phyloP scores from a whole-genome alignment of 2,888 invertebrate genomes.

The Merodon equestris region DNA sequence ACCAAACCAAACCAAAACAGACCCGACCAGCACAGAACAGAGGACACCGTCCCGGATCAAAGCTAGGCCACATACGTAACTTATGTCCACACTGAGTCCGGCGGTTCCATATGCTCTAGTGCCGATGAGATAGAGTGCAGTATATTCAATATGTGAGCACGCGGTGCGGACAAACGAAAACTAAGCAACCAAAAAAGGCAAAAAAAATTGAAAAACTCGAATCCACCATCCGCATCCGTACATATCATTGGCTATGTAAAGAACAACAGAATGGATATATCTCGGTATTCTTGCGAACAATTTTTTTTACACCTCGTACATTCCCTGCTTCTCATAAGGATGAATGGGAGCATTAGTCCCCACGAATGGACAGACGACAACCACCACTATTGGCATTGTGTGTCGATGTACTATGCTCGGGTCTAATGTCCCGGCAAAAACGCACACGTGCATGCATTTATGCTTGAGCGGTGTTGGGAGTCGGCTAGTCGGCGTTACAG shows the following conservation, averaged over 20 bases:
- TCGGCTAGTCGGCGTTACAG: slow-evolving; percentile 5
- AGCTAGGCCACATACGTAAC: slow-evolving; percentile 62
- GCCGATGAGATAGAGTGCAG: slow-evolving; percentile 42
- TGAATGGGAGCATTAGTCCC: slow-evolving; percentile 53
- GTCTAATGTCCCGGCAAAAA: slow-evolving; percentile 63
- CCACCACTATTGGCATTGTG: slow-evolving; percentile 49
- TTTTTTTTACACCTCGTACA: slow-evolving; percentile 15
- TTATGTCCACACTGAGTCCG: slow-evolving; percentile 25
- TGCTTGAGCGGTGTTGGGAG: slow-evolving; percentile 62
- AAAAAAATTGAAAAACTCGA: slow-evolving; percentile 3
- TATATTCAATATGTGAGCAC: slow-evolving; percentile 47
- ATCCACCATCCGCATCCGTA: slow-evolving; percentile 22
- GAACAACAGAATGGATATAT: slow-evolving; percentile 60
- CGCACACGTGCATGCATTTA: slow-evolving; percentile 67
- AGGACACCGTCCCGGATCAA: slow-evolving; percentile 2
- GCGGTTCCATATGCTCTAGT: slow-evolving; percentile 37
- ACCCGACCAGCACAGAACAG: background rate
- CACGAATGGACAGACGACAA: slow-evolving; percentile 23
- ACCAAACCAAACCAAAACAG: slow-evolving; percentile 1
- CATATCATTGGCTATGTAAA: slow-evolving; percentile 38
- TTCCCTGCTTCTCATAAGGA: slow-evolving; percentile 38
- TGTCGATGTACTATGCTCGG: slow-evolving; percentile 50
- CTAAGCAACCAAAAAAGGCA: slow-evolving; percentile 47
- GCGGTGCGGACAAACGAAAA: slow-evolving; percentile 31
- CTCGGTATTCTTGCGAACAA: slow-evolving; percentile 40